Conservation (phyloP, 2,888 invertebrate genomes). For the Epistrophe eligans region DNA sequence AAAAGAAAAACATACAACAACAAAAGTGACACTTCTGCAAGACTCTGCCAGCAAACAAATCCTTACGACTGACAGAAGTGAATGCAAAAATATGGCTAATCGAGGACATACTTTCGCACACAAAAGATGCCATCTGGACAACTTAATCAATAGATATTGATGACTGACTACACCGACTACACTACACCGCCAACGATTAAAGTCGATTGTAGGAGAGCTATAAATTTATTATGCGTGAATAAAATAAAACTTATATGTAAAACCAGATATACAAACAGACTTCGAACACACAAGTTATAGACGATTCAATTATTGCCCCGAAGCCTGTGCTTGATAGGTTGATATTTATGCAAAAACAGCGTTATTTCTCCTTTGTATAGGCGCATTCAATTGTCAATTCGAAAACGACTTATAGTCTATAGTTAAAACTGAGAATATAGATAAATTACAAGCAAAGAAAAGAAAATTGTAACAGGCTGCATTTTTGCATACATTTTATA, state of each 20-base stretch:
- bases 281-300: neutral
- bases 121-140: conserved; percentile 56
- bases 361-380: conserved; percentile 23
- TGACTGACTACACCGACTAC: conserved; percentile 29
- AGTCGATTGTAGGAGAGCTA: conserved; percentile 43
- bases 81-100: conserved; percentile 63
- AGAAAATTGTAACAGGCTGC: neutral
- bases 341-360: neutral
- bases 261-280: conserved; percentile 37
- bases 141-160: conserved; percentile 65
- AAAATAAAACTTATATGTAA: conserved; percentile 34
- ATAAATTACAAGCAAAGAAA: too few relatives aligned
- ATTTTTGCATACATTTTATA: neutral
- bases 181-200: conserved; percentile 12
- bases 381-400: conserved; percentile 59
- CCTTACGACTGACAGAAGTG: conserved; percentile 66
- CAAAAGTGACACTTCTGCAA: conserved; percentile 27
- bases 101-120: conserved; percentile 58
- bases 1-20: conserved; percentile 4
- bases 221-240: conserved; percentile 62
- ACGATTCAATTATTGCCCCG: conserved; percentile 30
- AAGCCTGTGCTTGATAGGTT: neutral
- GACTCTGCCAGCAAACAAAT: conserved; percentile 48
- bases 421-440: too few relatives aligned
- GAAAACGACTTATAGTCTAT: conserved; percentile 30